Conservation (phyloP, 2,888 invertebrate species). For the Agrotis exclamationis region DNA sequence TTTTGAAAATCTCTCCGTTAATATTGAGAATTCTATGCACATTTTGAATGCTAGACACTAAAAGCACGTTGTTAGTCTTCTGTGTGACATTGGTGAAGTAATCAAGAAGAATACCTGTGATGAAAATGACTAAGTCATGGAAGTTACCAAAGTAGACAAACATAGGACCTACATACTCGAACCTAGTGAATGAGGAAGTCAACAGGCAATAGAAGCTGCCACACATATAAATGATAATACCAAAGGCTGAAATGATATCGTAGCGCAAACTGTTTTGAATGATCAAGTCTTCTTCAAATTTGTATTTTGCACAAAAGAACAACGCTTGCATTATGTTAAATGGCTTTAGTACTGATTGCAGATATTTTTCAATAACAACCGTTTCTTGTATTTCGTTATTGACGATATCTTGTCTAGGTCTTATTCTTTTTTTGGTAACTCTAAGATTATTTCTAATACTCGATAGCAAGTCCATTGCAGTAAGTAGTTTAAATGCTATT, state of each 20-base stretch:
- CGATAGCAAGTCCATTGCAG: constrained; percentile 15
- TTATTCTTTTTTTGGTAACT: not conserved
- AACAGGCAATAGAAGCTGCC: not conserved
- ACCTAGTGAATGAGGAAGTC: not conserved
- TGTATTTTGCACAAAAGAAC: constrained; percentile 45
- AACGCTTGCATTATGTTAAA: constrained; percentile 41
- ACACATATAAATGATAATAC: constrained; percentile 2
- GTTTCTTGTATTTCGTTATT: not conserved
- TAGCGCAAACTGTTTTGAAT: constrained; percentile 21
- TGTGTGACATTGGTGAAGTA: constrained; percentile 20
- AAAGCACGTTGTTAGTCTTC: constrained; percentile 20
- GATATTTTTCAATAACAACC: constrained; percentile 10
- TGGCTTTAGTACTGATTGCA: constrained; percentile 36
- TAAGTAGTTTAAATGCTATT: not conserved
- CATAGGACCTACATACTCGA: not conserved
- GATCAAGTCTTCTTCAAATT: constrained; percentile 16
- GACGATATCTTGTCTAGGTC: not conserved
- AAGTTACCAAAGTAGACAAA: not conserved
- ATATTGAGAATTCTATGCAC: constrained; percentile 27
- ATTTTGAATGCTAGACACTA: constrained; percentile 32
- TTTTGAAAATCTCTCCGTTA: not conserved
- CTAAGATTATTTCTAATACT: not conserved
- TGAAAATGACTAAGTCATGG: not conserved
- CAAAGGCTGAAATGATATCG: constrained; percentile 18
- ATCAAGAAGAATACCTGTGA: constrained; percentile 13